Evolutionary conservation across 1,140 invertebrate species (phyloP), one percentile per base, ranked within the genome.

Genomic region (Scaptomyza graminum): DNA sequence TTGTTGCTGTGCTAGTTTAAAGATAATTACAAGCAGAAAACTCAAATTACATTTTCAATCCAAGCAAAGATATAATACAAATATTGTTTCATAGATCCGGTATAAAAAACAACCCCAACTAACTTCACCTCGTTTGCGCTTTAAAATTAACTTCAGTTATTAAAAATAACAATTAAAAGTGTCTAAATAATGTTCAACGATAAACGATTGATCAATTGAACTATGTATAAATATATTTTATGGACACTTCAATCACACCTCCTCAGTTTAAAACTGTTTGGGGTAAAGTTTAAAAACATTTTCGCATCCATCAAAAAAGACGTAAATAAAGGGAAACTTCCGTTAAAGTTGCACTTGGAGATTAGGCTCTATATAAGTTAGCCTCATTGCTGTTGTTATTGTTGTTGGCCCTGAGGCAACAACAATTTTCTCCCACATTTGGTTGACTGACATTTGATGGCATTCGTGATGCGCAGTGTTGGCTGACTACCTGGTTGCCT

Each of bases 361-460:
- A 34, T 34, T 54, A 63, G 25, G 25, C 28, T 46, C 52, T 5
- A 39, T 41, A 69, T 57, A 46, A 65, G 54, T 59, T 52, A 46
- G 54, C n/a, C 31, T 12, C 39, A 12, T 15, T 18, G 31, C 8
- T 50, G 59, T 7, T 56, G 62, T 28, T 44, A 13, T 16, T 54
- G 62, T 28, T 44, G 18, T 16, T 54, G 31, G 69, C 63, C 69
- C 69, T 72, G 55, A 25, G 63, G 69, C 62, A 34, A 34, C 31
- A 9, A 34, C 57, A 55, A 59, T 79, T 67, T 74, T 63, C 67
- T 61, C 55, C 71, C 67, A 70, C 74, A 75, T 78, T 74, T 61
- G 61, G 60, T 54, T 80, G 82, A 74, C 82, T 82, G 82, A 87
- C 82, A 88, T 87, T 88, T 87, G 82, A 87, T 87, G 78, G 75